Conservation (phyloP, 2,113 vertebrate species). For the Oenanthe oenanthe region DNA sequence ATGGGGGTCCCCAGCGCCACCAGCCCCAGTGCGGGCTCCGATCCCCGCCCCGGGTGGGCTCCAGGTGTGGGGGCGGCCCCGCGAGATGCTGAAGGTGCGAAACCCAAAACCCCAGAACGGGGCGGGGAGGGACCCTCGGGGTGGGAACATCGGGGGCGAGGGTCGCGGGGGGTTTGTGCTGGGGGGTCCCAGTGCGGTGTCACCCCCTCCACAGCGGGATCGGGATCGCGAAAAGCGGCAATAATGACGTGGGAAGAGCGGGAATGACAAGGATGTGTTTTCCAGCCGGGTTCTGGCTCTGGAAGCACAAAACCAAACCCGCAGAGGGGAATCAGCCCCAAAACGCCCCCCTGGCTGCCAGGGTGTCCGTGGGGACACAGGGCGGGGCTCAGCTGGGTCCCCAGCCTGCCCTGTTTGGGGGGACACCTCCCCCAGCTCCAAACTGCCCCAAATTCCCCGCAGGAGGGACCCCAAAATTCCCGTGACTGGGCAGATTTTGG, state of each 20-base stretch:
- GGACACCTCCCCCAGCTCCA: slow-evolving; percentile 58
- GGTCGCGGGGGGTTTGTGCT: rapidly evolving
- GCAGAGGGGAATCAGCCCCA: rapidly evolving
- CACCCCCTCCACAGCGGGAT: neutral
- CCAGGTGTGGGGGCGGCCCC: neutral
- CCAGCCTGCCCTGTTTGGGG: neutral
- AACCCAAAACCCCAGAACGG: neutral
- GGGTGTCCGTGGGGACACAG: neutral
- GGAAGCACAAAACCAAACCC: neutral
- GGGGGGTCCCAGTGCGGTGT: rapidly evolving
- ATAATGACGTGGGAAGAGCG: rapidly evolving
- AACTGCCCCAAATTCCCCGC: slow-evolving; percentile 81
- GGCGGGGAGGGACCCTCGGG: neutral
- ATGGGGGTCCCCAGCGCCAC: rapidly evolving
- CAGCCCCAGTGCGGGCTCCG: rapidly evolving
- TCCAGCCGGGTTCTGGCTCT: neutral
- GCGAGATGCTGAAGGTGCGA: rapidly evolving
- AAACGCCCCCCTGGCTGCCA: neutral
- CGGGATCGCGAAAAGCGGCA: neutral
- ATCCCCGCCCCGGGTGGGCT: neutral
- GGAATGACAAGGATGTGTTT: neutral
- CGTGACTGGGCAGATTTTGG: slow-evolving; percentile 17
- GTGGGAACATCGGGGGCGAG: rapidly evolving
- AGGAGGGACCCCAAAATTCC: slow-evolving; percentile 58
- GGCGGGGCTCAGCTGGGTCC: neutral